Evolutionary conservation across 2,888 invertebrate genomes (phyloP).

Genomic region (Meteorus colon): DNA sequence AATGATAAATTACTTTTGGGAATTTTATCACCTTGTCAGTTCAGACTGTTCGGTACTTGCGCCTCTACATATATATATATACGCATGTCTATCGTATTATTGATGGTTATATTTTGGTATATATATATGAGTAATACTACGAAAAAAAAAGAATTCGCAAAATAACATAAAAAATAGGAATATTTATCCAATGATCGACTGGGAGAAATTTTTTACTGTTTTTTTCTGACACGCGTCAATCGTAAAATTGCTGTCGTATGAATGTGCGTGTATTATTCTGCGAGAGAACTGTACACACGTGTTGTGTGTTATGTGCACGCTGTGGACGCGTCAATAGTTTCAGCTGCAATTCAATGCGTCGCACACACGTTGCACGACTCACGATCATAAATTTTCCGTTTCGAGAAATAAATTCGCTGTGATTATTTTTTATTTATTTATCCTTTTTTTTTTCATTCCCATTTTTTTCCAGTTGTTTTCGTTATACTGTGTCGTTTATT

Average conservation of each 20-base stretch:
- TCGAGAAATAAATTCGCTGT: slow-evolving; percentile 48
- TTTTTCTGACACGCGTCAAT: slow-evolving; percentile 32
- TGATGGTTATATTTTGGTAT: not conserved
- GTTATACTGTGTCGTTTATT: not conserved
- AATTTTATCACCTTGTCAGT: not conserved
- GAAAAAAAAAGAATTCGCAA: slow-evolving; percentile 8
- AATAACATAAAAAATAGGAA: not conserved
- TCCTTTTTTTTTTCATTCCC: slow-evolving; percentile 14
- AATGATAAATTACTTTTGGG: slow-evolving; percentile 30
- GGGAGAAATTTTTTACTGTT: slow-evolving; percentile 19
- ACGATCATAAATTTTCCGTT: slow-evolving; percentile 38
- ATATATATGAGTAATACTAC: not conserved
- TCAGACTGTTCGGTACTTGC: not conserved
- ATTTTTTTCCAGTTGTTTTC: slow-evolving; percentile 31
- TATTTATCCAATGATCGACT: slow-evolving; percentile 7
- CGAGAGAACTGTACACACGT: slow-evolving; percentile 18
- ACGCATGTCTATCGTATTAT: not conserved
- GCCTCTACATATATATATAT: not conserved
- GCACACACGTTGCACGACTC: slow-evolving; percentile 25
- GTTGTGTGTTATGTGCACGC: slow-evolving; percentile 16
- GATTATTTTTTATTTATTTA: slow-evolving; percentile 33
- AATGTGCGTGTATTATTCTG: slow-evolving; percentile 25
- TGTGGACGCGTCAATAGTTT: slow-evolving; percentile 24
- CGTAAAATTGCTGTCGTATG: slow-evolving; percentile 37
- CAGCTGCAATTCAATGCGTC: slow-evolving; percentile 4